Conservation (phyloP, 1,140 invertebrate species). For the Anastatus disparis region DNA sequence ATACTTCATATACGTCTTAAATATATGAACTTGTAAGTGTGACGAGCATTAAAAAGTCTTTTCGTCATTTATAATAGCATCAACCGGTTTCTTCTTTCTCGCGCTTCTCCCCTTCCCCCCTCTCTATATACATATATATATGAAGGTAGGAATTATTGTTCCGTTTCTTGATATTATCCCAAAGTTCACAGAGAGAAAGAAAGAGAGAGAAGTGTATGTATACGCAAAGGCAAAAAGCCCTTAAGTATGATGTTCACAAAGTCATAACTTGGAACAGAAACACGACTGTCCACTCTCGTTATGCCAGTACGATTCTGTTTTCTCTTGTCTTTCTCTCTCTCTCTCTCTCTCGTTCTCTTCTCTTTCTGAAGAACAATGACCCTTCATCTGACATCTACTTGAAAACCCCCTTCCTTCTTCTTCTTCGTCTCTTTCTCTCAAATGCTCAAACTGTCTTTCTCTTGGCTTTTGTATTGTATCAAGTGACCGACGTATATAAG, state of each 20-base stretch:
- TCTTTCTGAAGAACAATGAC: slow-evolving; percentile 38
- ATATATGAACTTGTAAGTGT: slow-evolving; percentile 15
- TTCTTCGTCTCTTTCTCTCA: neutral
- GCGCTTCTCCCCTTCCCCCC: too few relatives aligned
- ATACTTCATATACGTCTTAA: neutral
- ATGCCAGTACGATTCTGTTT: slow-evolving; percentile 13
- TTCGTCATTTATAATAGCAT: slow-evolving; percentile 35
- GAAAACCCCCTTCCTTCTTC: neutral
- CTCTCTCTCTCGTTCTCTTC: too few relatives aligned
- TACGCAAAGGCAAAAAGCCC: neutral
- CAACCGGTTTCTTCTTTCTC: slow-evolving; percentile 32
- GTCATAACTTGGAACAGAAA: slow-evolving; percentile 33
- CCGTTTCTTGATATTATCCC: slow-evolving; percentile 23
- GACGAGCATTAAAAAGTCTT: slow-evolving; percentile 33
- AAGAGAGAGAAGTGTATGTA: too few relatives aligned
- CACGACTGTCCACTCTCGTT: slow-evolving; percentile 38
- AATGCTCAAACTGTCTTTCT: slow-evolving; percentile 1
- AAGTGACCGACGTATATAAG: neutral
- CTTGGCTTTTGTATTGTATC: slow-evolving; percentile 19
- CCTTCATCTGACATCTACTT: slow-evolving; percentile 32
- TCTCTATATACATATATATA: neutral
- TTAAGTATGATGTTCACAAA: slow-evolving; percentile 39
- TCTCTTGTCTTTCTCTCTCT: too few relatives aligned
- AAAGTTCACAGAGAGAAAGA: too few relatives aligned
- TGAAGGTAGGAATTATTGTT: neutral